Base-by-base conservation (phyloP, 2,113 vertebrate species). In the Anhinga rufa region DNA sequence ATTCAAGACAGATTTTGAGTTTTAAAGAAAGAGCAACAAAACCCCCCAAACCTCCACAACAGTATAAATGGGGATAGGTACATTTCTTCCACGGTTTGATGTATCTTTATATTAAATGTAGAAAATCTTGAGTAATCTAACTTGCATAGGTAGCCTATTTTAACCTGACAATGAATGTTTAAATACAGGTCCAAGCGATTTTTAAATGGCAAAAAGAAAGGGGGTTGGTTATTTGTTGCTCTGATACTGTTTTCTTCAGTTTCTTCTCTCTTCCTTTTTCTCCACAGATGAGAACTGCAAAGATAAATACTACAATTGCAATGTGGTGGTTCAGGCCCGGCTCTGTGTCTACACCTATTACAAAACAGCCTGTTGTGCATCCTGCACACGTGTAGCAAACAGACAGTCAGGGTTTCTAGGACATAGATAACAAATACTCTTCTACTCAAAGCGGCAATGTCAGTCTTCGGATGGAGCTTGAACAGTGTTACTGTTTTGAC, bases 321-420 rank as follows among this genome's bases (percentile, higher is more conserved):
- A 99, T 1, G 99, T 99, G 97, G 99, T 99, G 96, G 99, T 99
- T 22, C 99, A 99, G 97, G 99, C 99, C 13, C 98, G 99, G 24
- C 99, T 99, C 40, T 99, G 99, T 6, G 99, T 99, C 88, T 99
- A 99, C 85, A 98, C 98, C 90, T 99, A 99, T 78, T 99, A 99
- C 98, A 98, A 99, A 97, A 98, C 97, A 1, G 98, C 99, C 16
- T 99, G 99, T 92, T 99, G 99, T 5, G 99, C 98, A 2, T 99
- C 99, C 4, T 99, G 99, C 52, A 97, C 98, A 2, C 98, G 98
- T 0, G 98, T 98, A 92, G 98, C 98, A 31, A 98, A 97, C 95
- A 98, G 98, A 96, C 98, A 98, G 7, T 58, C 96, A 0, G 96
- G 97, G 36, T 98, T 98, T 83, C 97, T 98, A 51, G 98, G 98